Conservation (phyloP, 2,797 vertebrate genomes). For the Ptychadena robeensis region DNA sequence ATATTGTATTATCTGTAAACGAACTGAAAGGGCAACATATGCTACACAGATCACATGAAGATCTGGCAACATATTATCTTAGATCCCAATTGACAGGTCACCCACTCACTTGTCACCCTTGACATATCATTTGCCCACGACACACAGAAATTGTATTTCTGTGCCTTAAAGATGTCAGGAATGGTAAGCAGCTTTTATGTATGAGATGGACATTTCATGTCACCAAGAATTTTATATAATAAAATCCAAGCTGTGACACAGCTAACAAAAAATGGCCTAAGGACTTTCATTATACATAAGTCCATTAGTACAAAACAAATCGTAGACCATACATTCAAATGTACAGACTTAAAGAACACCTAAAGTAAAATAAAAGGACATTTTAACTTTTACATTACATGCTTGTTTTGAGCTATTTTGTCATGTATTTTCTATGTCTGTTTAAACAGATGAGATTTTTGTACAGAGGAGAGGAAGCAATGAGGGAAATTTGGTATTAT, state of each 20-base stretch:
- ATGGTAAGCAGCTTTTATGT: not conserved
- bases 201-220: not conserved
- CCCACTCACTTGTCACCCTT: not conserved
- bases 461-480: too few species aligned
- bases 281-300: not conserved
- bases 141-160: not conserved
- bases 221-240: not conserved
- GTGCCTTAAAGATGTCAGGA: not conserved
- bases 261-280: not conserved
- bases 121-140: slow-evolving; percentile 2
- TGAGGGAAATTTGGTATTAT: too few species aligned
- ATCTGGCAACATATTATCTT: not conserved
- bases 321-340: not conserved
- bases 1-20: not conserved
- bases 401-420: too few species aligned
- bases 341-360: not conserved
- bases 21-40: not conserved
- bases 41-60: not conserved
- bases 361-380: too few species aligned
- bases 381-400: too few species aligned
- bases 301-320: not conserved
- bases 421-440: too few species aligned
- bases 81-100: not conserved
- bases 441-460: too few species aligned
- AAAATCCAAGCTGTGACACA: not conserved